A percentile compares a stretch with the other conserved stretches of the same genome.
Evolutionary conservation across 2,113 vertebrate genomes (phyloP).

Genomic region (Phodopus roborovskii): DNA sequence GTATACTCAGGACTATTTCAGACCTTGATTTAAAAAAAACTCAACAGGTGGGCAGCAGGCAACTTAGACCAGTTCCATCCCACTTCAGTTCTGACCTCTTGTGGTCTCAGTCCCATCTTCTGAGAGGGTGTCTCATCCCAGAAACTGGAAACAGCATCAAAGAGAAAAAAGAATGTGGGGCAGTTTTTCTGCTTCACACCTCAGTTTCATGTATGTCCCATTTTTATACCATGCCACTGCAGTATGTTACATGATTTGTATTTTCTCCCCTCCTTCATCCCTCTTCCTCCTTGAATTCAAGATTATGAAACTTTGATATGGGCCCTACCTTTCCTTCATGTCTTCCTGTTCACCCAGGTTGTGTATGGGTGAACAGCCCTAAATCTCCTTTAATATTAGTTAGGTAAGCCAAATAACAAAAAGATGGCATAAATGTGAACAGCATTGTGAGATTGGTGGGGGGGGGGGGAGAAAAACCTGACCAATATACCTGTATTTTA

Average conservation of each 20-base stretch:
- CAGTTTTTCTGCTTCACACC: conserved; percentile 54
- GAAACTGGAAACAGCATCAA: conserved; percentile 77
- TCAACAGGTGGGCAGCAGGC: conserved; percentile 92
- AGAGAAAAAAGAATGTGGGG: conserved; percentile 73
- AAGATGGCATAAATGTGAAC: conserved; percentile 92
- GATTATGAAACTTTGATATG: conserved; percentile 82
- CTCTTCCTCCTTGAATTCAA: conserved; percentile 74
- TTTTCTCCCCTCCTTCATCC: conserved; percentile 78
- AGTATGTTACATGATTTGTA: conserved; percentile 95
- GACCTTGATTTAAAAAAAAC: conserved; percentile 38
- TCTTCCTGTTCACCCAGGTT: conserved; percentile 81
- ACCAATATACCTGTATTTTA: background rate
- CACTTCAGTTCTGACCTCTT: conserved; percentile 74
- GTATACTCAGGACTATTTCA: conserved; percentile 73
- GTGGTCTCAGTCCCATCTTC: conserved; percentile 70
- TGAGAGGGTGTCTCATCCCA: conserved; percentile 80
- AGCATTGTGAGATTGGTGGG: conserved; percentile 90
- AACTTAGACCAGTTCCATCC: conserved; percentile 96
- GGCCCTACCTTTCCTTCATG: conserved; percentile 67
- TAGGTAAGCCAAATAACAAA: conserved; percentile 82
- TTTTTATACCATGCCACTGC: conserved; percentile 85
- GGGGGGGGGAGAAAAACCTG: conserved; percentile 67
- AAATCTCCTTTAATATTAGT: conserved; percentile 88
- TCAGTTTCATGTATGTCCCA: conserved; percentile 80
- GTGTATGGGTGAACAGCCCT: conserved; percentile 78